Percentiles rank a stretch among this genome's conserved stretches.
Conservation (phyloP, 2,888 invertebrate species). For the Eupithecia vulgata region DNA sequence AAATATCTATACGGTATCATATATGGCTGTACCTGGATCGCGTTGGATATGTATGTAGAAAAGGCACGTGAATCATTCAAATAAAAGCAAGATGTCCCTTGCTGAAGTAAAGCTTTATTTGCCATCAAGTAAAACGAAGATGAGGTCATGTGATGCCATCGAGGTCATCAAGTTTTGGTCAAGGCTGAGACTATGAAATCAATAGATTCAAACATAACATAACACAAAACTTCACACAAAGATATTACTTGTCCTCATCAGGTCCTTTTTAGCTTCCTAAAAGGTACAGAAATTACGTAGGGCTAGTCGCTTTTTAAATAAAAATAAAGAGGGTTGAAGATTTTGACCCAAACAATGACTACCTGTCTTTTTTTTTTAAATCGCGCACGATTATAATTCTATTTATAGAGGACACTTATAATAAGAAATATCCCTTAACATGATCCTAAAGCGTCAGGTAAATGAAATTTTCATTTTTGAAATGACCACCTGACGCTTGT, state of each 20-base stretch:
- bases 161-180: conserved; percentile 37
- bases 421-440: too few relatives aligned
- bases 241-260: neutral
- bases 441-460: too few relatives aligned
- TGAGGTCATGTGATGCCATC: conserved; percentile 33
- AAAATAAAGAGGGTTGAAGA: too few relatives aligned
- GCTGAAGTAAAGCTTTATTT: conserved; percentile 19
- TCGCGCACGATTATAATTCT: too few relatives aligned
- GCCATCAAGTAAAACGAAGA: conserved; percentile 20
- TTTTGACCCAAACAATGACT: too few relatives aligned
- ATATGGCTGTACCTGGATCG: neutral
- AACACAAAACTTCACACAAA: neutral
- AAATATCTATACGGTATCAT: neutral
- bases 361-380: too few relatives aligned
- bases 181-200: conserved; percentile 26
- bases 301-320: neutral
- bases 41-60: neutral
- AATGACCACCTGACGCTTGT: too few relatives aligned
- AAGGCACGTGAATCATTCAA: neutral
- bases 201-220: neutral
- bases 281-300: neutral
- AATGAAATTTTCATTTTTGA: too few relatives aligned
- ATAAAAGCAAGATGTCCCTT: conserved; percentile 18
- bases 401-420: too few relatives aligned
- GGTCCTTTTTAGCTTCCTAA: neutral